phyloP scores from a whole-genome alignment of 2,797 vertebrate genomes.

The Gallinago stenura region DNA sequence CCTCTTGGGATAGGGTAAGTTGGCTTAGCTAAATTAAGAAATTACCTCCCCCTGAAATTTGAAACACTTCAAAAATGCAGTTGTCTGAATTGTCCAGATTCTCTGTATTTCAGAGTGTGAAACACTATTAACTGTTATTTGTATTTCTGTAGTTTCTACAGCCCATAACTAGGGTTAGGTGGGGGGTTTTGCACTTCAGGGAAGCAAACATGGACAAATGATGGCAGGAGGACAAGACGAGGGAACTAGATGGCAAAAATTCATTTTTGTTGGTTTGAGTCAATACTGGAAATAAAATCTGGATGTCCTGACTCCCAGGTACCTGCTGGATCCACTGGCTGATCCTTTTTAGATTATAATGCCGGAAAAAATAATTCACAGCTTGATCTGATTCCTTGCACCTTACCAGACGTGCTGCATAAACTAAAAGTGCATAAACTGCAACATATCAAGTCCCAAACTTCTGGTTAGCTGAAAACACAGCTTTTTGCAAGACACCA shows the following conservation, averaged over 20 bases:
- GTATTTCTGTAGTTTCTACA: not conserved
- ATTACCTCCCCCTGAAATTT: constrained; percentile 34
- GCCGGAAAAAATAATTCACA: not conserved
- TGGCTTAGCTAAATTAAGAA: constrained; percentile 46
- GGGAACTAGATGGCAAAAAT: not conserved
- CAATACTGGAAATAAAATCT: not conserved
- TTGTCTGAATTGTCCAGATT: constrained; percentile 19
- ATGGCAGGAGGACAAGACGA: not conserved
- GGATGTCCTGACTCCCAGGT: not conserved
- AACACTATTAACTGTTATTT: not conserved
- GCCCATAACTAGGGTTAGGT: not conserved
- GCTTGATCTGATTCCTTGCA: not conserved
- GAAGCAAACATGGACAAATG: not conserved
- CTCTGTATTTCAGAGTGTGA: constrained; percentile 6
- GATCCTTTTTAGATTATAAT: not conserved
- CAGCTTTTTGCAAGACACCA: not conserved
- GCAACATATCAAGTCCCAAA: not conserved
- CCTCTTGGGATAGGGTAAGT: constrained; percentile 12
- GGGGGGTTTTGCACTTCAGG: not conserved
- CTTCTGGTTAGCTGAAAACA: not conserved
- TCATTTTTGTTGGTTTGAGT: not conserved
- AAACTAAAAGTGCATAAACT: too few relatives aligned
- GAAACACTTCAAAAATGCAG: constrained; percentile 29
- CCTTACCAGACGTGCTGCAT: not conserved
- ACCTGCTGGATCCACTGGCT: not conserved